phyloP scores from a whole-genome alignment of 2,888 invertebrate genomes.

The Hemistola chrysoprasaria region DNA sequence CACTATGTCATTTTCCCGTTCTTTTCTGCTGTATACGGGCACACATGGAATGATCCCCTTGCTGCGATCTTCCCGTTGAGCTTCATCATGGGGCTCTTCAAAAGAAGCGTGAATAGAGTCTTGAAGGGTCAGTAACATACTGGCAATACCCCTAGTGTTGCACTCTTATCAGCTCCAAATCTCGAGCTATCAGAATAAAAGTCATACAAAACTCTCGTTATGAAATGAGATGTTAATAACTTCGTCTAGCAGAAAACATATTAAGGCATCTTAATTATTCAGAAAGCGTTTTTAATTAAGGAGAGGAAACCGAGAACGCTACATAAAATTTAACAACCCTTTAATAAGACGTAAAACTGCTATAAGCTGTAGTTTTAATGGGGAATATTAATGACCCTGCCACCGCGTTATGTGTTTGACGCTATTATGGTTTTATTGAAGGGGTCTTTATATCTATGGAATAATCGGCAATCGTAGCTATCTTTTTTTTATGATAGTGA shows the following conservation, averaged over 20 bases:
- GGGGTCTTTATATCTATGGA: slow-evolving; percentile 19
- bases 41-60: too few species aligned
- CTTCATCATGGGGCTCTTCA: too few species aligned
- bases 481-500: too few species aligned
- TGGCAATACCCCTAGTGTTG: too few species aligned
- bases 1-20: too few species aligned
- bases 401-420: slow-evolving; percentile 61
- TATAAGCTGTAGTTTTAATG: slow-evolving; percentile 64
- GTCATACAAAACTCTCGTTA: background rate
- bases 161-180: too few species aligned
- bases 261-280: slow-evolving; percentile 74
- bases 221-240: slow-evolving; percentile 39
- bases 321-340: slow-evolving; percentile 80
- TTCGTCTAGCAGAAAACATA: slow-evolving; percentile 48
- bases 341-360: slow-evolving; percentile 77
- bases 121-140: too few species aligned
- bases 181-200: too few species aligned
- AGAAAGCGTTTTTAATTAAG: slow-evolving; percentile 78
- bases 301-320: slow-evolving; percentile 51
- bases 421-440: slow-evolving; percentile 39
- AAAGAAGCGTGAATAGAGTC: too few species aligned
- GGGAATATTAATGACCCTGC: slow-evolving; percentile 73
- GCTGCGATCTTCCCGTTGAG: too few species aligned
- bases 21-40: too few species aligned
- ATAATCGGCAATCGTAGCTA: background rate